These are phyloP conservation scores for Meandrina meandrites DNA, from an alignment of 92 coral and sea anemone species.

Conservation along the genomic window DNA sequence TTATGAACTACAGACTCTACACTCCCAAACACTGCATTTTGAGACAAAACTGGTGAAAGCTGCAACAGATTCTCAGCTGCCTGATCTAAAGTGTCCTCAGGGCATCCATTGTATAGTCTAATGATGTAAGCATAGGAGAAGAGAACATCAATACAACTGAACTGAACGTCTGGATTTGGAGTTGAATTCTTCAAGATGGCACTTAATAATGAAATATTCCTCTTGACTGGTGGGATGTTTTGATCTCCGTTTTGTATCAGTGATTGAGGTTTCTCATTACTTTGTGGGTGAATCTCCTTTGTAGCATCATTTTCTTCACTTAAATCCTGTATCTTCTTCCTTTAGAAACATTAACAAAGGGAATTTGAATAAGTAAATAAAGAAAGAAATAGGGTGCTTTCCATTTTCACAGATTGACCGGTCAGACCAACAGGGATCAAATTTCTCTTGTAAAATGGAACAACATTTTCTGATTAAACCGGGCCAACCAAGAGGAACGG, in stretches of 20 bases:
- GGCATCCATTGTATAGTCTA: constrained; percentile 87
- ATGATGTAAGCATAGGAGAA: constrained; percentile 85
- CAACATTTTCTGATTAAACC: too few relatives aligned
- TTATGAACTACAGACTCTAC: constrained; percentile 67
- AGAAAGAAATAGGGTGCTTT: not conserved
- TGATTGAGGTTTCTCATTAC: not conserved
- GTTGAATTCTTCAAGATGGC: constrained; percentile 48
- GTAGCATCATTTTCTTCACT: not conserved
- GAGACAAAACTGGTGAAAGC: constrained; percentile 75
- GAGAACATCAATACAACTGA: constrained; percentile 73
- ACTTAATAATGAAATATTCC: constrained; percentile 54
- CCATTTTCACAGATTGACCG: too few relatives aligned
- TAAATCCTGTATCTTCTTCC: constrained; percentile 29
- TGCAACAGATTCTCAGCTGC: constrained; percentile 62
- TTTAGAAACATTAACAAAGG: not conserved
- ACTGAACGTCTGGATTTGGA: constrained; percentile 66
- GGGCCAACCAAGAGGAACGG: too few relatives aligned
- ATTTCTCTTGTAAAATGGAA: too few relatives aligned
- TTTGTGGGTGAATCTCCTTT: constrained; percentile 17
- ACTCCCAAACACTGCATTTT: constrained; percentile 74
- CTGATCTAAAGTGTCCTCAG: constrained; percentile 66
- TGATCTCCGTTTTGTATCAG: constrained; percentile 1
- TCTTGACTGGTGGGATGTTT: constrained; percentile 42
- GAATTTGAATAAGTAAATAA: not conserved
- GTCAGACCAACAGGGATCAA: too few relatives aligned